Base-by-base conservation (phyloP, 1,140 invertebrate species). In the Notospermus geniculatus region DNA sequence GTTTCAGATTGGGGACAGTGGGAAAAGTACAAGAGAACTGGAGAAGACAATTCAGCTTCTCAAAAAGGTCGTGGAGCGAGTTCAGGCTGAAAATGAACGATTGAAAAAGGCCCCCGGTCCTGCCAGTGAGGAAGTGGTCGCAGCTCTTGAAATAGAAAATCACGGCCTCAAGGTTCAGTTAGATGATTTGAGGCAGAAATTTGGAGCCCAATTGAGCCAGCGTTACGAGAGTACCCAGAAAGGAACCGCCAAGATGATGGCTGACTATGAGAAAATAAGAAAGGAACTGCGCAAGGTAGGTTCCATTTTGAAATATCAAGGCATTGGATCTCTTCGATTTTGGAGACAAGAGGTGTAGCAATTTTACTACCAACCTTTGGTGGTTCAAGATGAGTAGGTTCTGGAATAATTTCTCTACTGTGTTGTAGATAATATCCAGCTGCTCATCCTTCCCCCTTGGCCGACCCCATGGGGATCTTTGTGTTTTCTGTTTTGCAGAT, bases 1-100 rank as follows among this genome's bases (percentile, higher is more conserved):
- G n/a, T 65, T 65, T 30, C 53, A 82, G 80, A 79, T 83, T 64
- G 81, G 81, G 19, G 80, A 83, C 57, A 81, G 80, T 70, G 81
- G 83, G 36, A 84, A 83, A 69, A 84, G 83, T 43, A 74, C 78
- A 0, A 62, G 79, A 1, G 87, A 89, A 77, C 75, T 90, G 56
- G 88, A 89, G 70, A 84, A 85, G 69, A 89, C 87, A 0, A 84
- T 89, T 50, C 83, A 85, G 19, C 80, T 86, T 11, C 71, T 89
- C 57, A 88, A 88, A 73, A 82, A 86, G 70, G 84, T 89, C 0
- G 84, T 89, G 0, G 86, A 88, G 59, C 86, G 87, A 71, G 76
- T 87, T 5, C 86, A 88, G 71, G 73, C 71, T 19, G 88, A 89
- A 76, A 88, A 89, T 71, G 86, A 87, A 62, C 62, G 73, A 36